Evolutionary conservation across 2,797 vertebrate species (phyloP), one percentile per base, ranked within the genome.

Genomic region (Etheostoma perlongum): DNA sequence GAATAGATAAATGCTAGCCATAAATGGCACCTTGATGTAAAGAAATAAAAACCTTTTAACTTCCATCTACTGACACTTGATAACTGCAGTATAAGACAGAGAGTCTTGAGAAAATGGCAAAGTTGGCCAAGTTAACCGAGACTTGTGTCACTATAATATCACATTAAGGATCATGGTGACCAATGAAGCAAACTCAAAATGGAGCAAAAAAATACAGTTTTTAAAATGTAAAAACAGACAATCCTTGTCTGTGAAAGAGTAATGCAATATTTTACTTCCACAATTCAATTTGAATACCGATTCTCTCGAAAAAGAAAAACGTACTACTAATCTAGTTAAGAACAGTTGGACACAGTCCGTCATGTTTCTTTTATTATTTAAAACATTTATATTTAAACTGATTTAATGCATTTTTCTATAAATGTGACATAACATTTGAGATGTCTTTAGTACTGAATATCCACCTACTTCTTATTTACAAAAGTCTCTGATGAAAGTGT

Each of bases 251-350:
- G 18, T 30, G 18, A 65, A 51, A 40, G 42, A 30, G 8, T 52
- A 21, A 65, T 47, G 42, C 48, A 33, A 6, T 15, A 15, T 47
- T 55, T 19, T 16, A 46, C 16, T 11, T 53, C 8, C 13, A 69
- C 19, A 46, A 47, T 23, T 47, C 13, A 48, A 47, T 58, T 18
- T n/a, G 66, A 68, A 47, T 18, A 27, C 25, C 4, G 4, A 58
- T 27, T 6, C 18, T 46, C 40, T 68, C 21, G 23, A 57, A 68
- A 68, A 16, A 55, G 13, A 67, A 57, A 57, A 11, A 65, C 3
- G 14, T 51, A 40, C 5, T 16, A 51, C 51, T 18, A 21, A 66
- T 30, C 6, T 19, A 15, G 36, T 40, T 25, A 49, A 36, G 30
- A 8, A 30, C 49, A 19, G 67, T 0, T 42, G 30, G 7, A 33